Evolutionary conservation across 2,888 invertebrate species (phyloP), one percentile per base, ranked within the genome.

Genomic region (Athalia circularis): DNA sequence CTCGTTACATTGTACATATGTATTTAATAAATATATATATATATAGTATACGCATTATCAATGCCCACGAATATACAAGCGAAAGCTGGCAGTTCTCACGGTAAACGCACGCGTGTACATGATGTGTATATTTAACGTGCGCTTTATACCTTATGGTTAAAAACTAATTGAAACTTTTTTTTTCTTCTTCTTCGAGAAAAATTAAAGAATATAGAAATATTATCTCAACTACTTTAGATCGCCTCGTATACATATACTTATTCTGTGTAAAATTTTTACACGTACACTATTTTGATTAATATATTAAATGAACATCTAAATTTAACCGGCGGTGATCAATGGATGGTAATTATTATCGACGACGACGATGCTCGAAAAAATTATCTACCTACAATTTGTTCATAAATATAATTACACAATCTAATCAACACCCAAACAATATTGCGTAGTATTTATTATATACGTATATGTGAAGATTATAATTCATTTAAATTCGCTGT

Each of bases 31-130:
- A 29, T 52, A 11, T 29, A 15, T 13, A 59, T 45, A 59, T 8
- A 4, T 3, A 47, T 47, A 13, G 5, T 3, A 47, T 47, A 13
- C 45, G 47, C 57, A 15, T 6, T 50, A n/a, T 4, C 15, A 48
- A 7, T 45, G 47, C 72, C 52, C 43, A 9, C 59, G 7, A 13
- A 15, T 13, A 7, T 15, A 62, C 7, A 70, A 72, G 72, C 72
- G 72, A 72, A 72, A 72, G 72, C 59, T 59, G 72, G 57, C 72
- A 72, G 15, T 65, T 72, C 72, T 57, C 72, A 72, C 72, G 72
- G 72, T 72, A 15, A 59, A 72, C 45, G 8, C 59, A 47, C 72
- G 72, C 57, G 59, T 54, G 48, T 70, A 57, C 15, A 52, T 70
- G n/a, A 11, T 72, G 57, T 7, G 6, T 54, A 68, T 29, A n/a